These are phyloP conservation scores for Lasioglossum oenotherae DNA, from an alignment of 2,888 invertebrate species.

Conservation along the genomic window DNA sequence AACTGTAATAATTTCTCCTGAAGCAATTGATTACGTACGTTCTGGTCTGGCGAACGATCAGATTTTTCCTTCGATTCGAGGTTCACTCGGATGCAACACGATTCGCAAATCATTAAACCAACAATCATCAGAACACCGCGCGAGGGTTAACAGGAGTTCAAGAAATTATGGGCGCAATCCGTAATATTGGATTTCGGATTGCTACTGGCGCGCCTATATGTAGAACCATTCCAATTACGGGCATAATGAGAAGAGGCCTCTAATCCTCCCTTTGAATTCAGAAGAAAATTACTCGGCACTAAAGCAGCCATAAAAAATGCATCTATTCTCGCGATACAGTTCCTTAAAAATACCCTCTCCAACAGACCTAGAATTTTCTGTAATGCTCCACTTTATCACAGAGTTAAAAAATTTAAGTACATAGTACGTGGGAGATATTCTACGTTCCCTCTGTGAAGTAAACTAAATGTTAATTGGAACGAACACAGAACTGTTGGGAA, in stretches of 20 bases:
- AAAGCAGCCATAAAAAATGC: neutral
- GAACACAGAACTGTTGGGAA: neutral
- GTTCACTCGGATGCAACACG: neutral
- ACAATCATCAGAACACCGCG: neutral
- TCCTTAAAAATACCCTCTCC: neutral
- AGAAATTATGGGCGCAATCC: neutral
- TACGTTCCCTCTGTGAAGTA: neutral
- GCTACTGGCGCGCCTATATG: neutral
- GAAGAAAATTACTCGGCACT: neutral
- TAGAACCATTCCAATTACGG: neutral
- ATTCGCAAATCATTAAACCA: neutral
- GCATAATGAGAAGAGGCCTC: neutral
- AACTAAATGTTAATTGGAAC: neutral
- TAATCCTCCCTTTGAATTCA: neutral
- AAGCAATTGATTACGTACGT: neutral
- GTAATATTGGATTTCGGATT: conserved; percentile 8
- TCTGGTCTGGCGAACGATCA: neutral
- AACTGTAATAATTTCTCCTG: neutral
- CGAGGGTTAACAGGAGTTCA: neutral
- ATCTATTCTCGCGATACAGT: neutral
- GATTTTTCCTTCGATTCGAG: neutral
- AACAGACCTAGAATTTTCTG: neutral
- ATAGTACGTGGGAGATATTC: neutral
- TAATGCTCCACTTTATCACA: neutral
- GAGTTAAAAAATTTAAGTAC: neutral